Evolutionary conservation across 2,113 vertebrate species (phyloP).

Genomic region (Galeopterus variegatus): DNA sequence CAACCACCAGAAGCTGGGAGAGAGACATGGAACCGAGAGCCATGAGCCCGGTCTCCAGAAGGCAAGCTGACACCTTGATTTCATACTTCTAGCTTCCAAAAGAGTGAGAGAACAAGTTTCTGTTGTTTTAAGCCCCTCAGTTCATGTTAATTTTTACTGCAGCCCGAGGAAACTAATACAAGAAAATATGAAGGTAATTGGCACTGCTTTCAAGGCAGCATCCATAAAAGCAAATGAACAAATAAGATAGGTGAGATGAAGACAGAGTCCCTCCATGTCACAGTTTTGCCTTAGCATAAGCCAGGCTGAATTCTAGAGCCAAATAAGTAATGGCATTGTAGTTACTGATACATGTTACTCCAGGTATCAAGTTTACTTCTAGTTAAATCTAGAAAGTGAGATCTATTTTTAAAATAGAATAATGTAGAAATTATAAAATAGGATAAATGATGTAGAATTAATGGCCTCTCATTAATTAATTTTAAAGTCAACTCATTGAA

Average conservation of each 20-base stretch:
- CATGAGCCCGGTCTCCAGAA: background rate
- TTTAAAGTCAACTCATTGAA: slow-evolving; percentile 30
- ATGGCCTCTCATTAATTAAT: background rate
- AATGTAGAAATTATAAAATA: background rate
- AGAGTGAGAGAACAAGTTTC: background rate
- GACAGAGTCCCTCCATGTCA: background rate
- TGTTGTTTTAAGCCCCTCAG: background rate
- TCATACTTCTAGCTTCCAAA: background rate
- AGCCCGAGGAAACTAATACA: background rate
- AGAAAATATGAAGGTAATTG: background rate
- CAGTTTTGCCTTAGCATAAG: background rate
- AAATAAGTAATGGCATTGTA: background rate
- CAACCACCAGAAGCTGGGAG: background rate
- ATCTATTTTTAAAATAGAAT: background rate
- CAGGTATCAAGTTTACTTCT: background rate
- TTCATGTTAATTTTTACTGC: background rate
- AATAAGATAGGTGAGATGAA: background rate
- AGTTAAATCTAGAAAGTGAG: background rate
- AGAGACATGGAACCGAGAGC: too few relatives aligned
- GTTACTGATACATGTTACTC: background rate
- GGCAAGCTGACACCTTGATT: background rate
- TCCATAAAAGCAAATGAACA: background rate
- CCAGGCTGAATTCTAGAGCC: background rate
- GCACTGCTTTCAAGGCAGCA: background rate
- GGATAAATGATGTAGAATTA: background rate